A percentile compares a stretch with the other conserved stretches of the same genome.
Evolutionary conservation across 2,797 vertebrate genomes (phyloP).

Genomic region (Hapalemur alaotrensis): DNA sequence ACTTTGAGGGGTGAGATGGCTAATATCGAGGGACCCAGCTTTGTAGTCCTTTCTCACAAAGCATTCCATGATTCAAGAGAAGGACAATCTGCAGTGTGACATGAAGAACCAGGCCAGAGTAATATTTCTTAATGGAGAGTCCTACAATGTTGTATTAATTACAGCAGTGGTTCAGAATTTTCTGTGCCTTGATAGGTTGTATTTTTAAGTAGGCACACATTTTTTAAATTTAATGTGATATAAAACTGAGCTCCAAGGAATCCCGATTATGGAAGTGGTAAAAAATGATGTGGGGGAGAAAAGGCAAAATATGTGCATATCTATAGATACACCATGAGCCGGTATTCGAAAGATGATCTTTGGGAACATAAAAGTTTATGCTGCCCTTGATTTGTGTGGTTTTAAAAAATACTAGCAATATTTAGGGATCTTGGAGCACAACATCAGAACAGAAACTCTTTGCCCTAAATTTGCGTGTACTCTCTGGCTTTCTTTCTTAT

Average conservation of each 20-base stretch:
- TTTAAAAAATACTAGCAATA: not conserved
- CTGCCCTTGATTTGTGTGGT: slow-evolving; percentile 58
- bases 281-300: slow-evolving; percentile 45
- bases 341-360: slow-evolving; percentile 7
- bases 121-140: slow-evolving; percentile 68
- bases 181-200: slow-evolving; percentile 49
- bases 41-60: slow-evolving; percentile 50
- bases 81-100: slow-evolving; percentile 52
- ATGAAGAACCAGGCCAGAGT: slow-evolving; percentile 63
- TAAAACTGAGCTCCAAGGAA: slow-evolving; percentile 44
- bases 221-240: slow-evolving; percentile 58
- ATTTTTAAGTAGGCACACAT: slow-evolving; percentile 46
- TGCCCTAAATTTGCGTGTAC: not conserved
- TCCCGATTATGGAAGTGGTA: slow-evolving; percentile 38
- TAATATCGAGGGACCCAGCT: slow-evolving; percentile 17
- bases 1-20: slow-evolving; percentile 53
- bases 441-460: slow-evolving; percentile 23
- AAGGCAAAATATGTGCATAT: not conserved
- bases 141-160: slow-evolving; percentile 27
- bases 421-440: slow-evolving; percentile 28
- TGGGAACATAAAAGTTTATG: slow-evolving; percentile 43
- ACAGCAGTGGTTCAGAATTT: slow-evolving; percentile 49
- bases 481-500: not conserved
- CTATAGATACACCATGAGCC: not conserved
- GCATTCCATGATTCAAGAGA: slow-evolving; percentile 44